Conservation (phyloP, 2,113 vertebrate species). For the Balaenoptera acutorostrata region DNA sequence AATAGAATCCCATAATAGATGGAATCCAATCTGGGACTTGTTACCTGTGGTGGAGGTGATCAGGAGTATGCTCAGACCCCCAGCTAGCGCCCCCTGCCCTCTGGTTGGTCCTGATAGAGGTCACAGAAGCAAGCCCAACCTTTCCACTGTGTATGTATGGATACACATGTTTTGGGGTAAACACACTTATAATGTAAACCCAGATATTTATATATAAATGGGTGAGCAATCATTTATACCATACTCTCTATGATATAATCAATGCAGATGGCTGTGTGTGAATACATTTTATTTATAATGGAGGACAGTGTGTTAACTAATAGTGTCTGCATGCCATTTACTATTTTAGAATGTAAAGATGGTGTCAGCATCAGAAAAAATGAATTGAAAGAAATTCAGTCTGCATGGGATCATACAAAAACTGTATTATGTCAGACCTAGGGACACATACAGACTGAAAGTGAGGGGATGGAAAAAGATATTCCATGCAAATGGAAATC, state of each 20-base stretch:
- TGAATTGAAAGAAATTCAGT: neutral
- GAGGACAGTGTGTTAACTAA: neutral
- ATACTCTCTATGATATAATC: neutral
- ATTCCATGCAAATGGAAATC: too few species aligned
- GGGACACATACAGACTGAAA: too few species aligned
- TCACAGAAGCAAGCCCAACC: rapidly evolving
- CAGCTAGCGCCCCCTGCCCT: too few species aligned
- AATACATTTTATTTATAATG: too few species aligned
- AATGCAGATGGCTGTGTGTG: neutral
- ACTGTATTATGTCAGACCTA: too few species aligned
- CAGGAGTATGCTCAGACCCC: neutral
- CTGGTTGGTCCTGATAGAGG: neutral
- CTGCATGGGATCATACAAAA: neutral
- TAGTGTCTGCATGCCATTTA: too few species aligned
- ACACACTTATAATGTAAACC: neutral
- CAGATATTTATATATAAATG: neutral
- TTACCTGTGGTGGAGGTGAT: rapidly evolving
- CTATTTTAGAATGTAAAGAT: neutral
- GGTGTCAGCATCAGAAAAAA: too few species aligned
- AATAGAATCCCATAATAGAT: neutral
- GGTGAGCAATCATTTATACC: neutral
- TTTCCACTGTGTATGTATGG: neutral
- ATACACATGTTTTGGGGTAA: neutral
- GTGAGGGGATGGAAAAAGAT: too few species aligned
- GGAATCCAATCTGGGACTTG: too few species aligned